These are phyloP conservation scores for Loxodonta africana DNA, from an alignment of 2,113 vertebrate species.

Conservation along the genomic window DNA sequence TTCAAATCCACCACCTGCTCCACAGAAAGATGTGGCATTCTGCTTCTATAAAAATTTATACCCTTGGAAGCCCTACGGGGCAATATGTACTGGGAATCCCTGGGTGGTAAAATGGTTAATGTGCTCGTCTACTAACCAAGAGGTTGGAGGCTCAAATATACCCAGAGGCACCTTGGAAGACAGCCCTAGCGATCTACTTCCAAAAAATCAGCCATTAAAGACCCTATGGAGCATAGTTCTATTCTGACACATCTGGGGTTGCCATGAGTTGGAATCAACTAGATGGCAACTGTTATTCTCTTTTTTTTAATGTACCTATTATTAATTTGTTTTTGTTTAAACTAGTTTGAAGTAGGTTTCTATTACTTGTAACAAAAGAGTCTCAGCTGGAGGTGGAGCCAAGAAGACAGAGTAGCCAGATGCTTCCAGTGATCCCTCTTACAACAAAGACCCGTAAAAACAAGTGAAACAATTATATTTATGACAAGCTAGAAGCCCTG, in stretches of 20 bases:
- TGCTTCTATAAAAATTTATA: too few relatives aligned
- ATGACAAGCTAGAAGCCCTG: too few relatives aligned
- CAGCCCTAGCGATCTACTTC: background rate
- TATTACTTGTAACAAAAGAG: background rate
- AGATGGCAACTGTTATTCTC: background rate
- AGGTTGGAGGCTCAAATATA: background rate
- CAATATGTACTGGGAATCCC: too few relatives aligned
- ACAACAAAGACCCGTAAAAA: too few relatives aligned
- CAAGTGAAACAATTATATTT: too few relatives aligned
- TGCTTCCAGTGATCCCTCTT: too few relatives aligned
- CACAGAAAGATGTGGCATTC: too few relatives aligned
- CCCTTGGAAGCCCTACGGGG: too few relatives aligned
- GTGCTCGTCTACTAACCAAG: background rate
- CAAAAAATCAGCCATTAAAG: background rate
- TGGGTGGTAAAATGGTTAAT: too few relatives aligned
- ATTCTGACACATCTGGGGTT: background rate
- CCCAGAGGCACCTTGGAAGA: background rate
- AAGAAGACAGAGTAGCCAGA: too few relatives aligned
- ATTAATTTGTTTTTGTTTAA: background rate
- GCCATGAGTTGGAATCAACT: background rate
- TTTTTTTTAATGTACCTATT: background rate
- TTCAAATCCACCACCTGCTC: too few relatives aligned
- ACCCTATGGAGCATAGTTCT: background rate
- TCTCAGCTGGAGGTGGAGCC: too few relatives aligned
- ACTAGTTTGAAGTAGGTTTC: background rate